phyloP scores from a whole-genome alignment of 1,140 invertebrate genomes.

The Leptoteleia sp. region DNA sequence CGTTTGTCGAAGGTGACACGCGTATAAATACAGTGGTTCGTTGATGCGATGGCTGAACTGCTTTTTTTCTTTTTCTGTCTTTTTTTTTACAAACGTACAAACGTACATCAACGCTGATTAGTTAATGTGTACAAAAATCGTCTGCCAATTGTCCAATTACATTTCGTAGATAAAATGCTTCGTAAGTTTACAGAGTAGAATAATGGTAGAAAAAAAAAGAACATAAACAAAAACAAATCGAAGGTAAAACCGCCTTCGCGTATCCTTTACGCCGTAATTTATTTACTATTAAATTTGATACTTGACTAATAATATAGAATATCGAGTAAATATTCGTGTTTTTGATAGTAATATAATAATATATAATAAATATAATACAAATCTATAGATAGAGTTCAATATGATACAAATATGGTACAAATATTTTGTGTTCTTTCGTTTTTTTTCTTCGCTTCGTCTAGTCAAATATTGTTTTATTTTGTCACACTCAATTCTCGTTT shows the following conservation, averaged over 20 bases:
- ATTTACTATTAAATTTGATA: slow-evolving; percentile 80
- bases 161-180: slow-evolving; percentile 68
- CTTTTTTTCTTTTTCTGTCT: too few species aligned
- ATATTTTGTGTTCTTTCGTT: slow-evolving; percentile 69
- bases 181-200: slow-evolving; percentile 67
- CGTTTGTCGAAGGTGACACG: slow-evolving; percentile 28
- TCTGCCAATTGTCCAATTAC: slow-evolving; percentile 66
- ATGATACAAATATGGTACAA: slow-evolving; percentile 81
- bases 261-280: slow-evolving; percentile 71
- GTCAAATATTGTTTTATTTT: slow-evolving; percentile 63
- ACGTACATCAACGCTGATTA: slow-evolving; percentile 67
- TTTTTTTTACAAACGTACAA: slow-evolving; percentile 57
- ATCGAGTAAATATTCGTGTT: slow-evolving; percentile 79
- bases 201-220: too few species aligned
- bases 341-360: slow-evolving; percentile 77
- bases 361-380: slow-evolving; percentile 82
- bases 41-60: slow-evolving; percentile 31
- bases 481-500: slow-evolving; percentile 69
- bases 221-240: slow-evolving; percentile 69
- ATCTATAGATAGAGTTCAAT: slow-evolving; percentile 80
- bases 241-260: slow-evolving; percentile 39
- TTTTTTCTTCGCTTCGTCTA: slow-evolving; percentile 39
- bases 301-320: slow-evolving; percentile 80
- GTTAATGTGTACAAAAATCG: slow-evolving; percentile 66
- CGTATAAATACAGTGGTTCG: slow-evolving; percentile 9